phyloP scores from a whole-genome alignment of 1,140 invertebrate genomes.

The Drosophila suzukii region DNA sequence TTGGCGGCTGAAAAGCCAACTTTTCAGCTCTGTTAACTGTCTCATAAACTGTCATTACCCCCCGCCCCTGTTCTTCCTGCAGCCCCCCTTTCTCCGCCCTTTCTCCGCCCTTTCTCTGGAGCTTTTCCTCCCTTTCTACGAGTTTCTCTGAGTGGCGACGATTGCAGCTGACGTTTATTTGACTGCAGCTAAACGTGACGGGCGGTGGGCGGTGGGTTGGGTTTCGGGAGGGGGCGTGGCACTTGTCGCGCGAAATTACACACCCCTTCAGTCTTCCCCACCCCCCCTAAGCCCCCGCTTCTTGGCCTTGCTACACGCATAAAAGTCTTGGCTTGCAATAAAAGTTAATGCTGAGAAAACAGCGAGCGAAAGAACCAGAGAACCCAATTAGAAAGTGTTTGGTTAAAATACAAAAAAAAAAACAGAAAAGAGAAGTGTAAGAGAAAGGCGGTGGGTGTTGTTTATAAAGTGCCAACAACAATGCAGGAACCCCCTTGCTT shows the following conservation, averaged over 20 bases:
- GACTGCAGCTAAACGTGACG: constrained; percentile 77
- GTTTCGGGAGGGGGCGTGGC: constrained; percentile 24
- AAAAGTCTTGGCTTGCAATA: constrained; percentile 63
- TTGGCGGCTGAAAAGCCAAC: not conserved
- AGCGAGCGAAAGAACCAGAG: constrained; percentile 11
- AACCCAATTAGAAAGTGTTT: constrained; percentile 70
- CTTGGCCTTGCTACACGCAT: constrained; percentile 38
- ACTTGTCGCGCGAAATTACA: constrained; percentile 78
- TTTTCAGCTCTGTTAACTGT: constrained; percentile 1
- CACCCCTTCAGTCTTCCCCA: constrained; percentile 19
- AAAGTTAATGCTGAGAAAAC: constrained; percentile 63
- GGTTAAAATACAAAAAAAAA: constrained; percentile 4
- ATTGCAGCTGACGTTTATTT: constrained; percentile 74
- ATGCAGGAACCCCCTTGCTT: constrained; percentile 9
- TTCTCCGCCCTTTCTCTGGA: not conserved
- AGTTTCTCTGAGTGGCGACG: constrained; percentile 34
- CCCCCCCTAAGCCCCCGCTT: not conserved
- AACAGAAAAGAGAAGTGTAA: not conserved
- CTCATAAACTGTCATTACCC: constrained; percentile 32
- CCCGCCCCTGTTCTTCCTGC: not conserved
- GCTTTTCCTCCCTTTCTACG: too few relatives aligned
- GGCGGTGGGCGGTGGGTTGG: not conserved
- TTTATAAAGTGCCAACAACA: constrained; percentile 62
- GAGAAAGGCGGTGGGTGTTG: constrained; percentile 13
- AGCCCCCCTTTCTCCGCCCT: not conserved